Evolutionary conservation across 1,140 invertebrate genomes (phyloP).

Genomic region (Bacillus rossius): DNA sequence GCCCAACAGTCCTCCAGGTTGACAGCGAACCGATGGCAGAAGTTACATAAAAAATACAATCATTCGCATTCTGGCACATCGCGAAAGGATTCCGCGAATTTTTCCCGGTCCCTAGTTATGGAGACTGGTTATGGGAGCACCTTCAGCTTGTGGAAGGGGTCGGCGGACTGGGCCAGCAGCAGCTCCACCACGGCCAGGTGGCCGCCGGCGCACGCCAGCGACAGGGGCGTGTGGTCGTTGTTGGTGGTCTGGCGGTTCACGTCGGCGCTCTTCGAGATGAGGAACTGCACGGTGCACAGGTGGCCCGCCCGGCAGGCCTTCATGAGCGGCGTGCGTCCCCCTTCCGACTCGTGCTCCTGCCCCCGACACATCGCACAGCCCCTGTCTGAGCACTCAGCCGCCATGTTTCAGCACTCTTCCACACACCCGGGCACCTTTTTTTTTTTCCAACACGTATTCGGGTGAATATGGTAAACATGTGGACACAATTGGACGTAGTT

Average conservation of each 20-base stretch:
- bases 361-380: constrained; percentile 10
- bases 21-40: no score
- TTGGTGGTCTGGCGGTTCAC: constrained; percentile 93
- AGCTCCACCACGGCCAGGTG: constrained; percentile 90
- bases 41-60: no score
- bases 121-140: no score
- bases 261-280: constrained; percentile 90
- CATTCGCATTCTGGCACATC: no score
- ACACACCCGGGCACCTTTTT: neutral
- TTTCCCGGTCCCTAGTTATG: no score
- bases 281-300: constrained; percentile 94
- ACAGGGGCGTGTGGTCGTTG: constrained; percentile 97
- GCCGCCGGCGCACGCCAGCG: constrained; percentile 93
- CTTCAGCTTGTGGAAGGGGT: constrained; percentile 94
- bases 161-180: constrained; percentile 82
- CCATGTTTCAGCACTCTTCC: neutral
- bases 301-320: constrained; percentile 99
- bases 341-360: constrained; percentile 89
- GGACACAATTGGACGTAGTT: no score
- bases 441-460: no score
- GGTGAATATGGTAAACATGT: no score
- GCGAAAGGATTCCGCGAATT: no score
- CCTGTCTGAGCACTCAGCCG: neutral
- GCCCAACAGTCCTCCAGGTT: no score
- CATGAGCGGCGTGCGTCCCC: constrained; percentile 94